A percentile compares a stretch with the other conserved stretches of the same genome.
phyloP scores from a whole-genome alignment of 2,888 invertebrate genomes.

The Tuberolachnus salignus region DNA sequence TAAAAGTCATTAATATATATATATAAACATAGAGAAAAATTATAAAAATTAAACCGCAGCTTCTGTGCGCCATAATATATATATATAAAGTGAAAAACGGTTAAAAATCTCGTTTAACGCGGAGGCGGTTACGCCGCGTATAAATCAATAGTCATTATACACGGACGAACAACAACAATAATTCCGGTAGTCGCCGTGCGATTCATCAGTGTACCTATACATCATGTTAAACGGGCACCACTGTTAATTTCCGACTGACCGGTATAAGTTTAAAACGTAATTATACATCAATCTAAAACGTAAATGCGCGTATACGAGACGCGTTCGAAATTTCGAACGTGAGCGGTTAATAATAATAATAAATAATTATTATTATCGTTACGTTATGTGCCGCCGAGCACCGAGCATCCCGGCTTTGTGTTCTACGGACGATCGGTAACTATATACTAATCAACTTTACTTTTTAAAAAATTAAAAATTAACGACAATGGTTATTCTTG shows the following conservation, averaged over 20 bases:
- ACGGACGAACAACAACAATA: not conserved
- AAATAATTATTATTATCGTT: too few species aligned
- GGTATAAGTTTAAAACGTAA: too few species aligned
- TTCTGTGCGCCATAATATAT: conserved; percentile 7
- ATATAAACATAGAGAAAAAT: conserved; percentile 3
- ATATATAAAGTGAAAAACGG: not conserved
- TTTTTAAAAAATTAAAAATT: too few species aligned
- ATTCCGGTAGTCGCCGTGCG: conserved; percentile 40
- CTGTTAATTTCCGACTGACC: conserved; percentile 10
- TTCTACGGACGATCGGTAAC: too few species aligned
- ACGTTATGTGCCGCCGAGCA: too few species aligned
- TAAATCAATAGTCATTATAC: conserved; percentile 21
- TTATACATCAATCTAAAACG: too few species aligned
- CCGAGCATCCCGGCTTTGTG: too few species aligned
- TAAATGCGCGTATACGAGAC: too few species aligned
- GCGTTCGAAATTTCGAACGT: too few species aligned
- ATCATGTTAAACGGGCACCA: not conserved
- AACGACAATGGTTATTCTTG: too few species aligned
- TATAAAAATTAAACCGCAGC: conserved; percentile 28
- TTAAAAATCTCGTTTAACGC: not conserved
- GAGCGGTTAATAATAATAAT: too few species aligned
- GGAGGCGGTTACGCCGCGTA: conserved; percentile 19
- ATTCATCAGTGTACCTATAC: conserved; percentile 10
- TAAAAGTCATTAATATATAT: conserved; percentile 7
- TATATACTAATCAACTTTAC: too few species aligned